These are phyloP conservation scores for Tetramorium alpestre DNA, from an alignment of 1,140 invertebrate species.

Conservation along the genomic window DNA sequence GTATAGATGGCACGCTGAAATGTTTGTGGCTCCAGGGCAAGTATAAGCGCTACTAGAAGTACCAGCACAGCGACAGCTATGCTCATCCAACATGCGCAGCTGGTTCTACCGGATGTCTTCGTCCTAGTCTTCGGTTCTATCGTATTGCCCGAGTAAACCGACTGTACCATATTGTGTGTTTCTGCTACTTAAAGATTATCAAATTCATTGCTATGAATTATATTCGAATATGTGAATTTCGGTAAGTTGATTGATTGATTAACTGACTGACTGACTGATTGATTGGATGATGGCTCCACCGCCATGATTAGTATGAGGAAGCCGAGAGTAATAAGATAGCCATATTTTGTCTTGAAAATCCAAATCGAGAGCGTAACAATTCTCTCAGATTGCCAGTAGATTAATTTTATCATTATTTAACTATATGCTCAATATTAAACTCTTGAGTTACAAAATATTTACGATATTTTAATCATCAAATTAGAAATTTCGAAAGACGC, in stretches of 20 bases:
- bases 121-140: constrained; percentile 78
- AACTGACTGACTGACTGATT: constrained; percentile 25
- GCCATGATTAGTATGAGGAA: constrained; percentile 72
- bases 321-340: constrained; percentile 49
- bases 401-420: constrained; percentile 18
- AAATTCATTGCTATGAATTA: constrained; percentile 72
- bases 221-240: constrained; percentile 6
- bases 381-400: not conserved
- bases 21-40: constrained; percentile 82
- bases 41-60: constrained; percentile 81
- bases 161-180: constrained; percentile 76
- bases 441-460: not conserved
- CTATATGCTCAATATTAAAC: not conserved
- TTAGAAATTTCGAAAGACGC: not conserved
- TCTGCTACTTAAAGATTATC: constrained; percentile 82
- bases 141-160: constrained; percentile 77
- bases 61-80: constrained; percentile 79
- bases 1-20: constrained; percentile 78
- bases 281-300: constrained; percentile 52
- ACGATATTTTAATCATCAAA: constrained; percentile 2
- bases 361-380: not conserved
- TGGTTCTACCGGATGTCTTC: constrained; percentile 79
- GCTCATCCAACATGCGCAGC: constrained; percentile 81
- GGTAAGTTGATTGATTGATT: constrained; percentile 12
- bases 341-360: not conserved